Evolutionary conservation across 2,888 invertebrate genomes (phyloP).

Genomic region (Prosapia bicincta): DNA sequence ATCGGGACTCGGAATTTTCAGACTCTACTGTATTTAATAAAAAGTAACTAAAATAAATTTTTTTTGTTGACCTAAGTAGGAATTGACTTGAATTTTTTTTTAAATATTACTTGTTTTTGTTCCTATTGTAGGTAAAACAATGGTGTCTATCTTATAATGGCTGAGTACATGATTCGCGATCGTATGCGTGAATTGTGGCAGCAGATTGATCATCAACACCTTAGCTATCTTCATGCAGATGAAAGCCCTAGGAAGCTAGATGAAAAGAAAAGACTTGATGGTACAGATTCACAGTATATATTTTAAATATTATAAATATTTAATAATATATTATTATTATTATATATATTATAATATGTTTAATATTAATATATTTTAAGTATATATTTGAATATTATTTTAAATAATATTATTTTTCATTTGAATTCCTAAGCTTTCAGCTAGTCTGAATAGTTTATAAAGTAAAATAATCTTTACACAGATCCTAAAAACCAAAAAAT

Average conservation of each 20-base stretch:
- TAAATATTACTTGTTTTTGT: neutral
- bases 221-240: slow-evolving; percentile 74
- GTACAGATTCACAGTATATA: slow-evolving; percentile 49
- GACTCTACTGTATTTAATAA: neutral
- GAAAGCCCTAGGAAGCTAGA: slow-evolving; percentile 74
- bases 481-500: too few relatives aligned
- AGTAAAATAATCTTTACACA: too few relatives aligned
- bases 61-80: neutral
- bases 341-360: too few relatives aligned
- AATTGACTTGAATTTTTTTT: neutral
- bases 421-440: too few relatives aligned
- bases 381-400: too few relatives aligned
- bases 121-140: neutral
- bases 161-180: slow-evolving; percentile 31
- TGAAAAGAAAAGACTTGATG: slow-evolving; percentile 72
- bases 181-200: slow-evolving; percentile 65
- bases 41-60: neutral
- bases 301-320: too few relatives aligned
- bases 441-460: too few relatives aligned
- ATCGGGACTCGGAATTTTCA: too few relatives aligned
- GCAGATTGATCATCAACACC: slow-evolving; percentile 71
- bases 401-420: too few relatives aligned
- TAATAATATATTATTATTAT: too few relatives aligned
- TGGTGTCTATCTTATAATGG: slow-evolving; percentile 19
- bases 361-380: too few relatives aligned